phyloP scores from a whole-genome alignment of 2,888 invertebrate species.

The Odontocerum albicorne region DNA sequence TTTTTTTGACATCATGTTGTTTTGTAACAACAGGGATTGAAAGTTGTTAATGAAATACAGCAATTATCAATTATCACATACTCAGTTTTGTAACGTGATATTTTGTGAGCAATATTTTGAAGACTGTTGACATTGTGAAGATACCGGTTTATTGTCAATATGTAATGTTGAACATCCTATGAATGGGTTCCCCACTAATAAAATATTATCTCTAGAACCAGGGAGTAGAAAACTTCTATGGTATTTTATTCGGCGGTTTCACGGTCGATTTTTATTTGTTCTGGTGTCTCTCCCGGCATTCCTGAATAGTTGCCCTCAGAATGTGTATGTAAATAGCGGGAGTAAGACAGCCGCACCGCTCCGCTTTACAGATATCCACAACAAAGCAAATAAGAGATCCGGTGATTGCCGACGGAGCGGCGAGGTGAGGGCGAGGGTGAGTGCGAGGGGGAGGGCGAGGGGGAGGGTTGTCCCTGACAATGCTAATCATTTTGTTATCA shows the following conservation, averaged over 20 bases:
- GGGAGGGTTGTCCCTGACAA: background rate
- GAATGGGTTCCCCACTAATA: background rate
- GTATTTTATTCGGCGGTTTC: constrained; percentile 12
- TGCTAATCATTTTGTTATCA: background rate
- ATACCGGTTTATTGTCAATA: no score
- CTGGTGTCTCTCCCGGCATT: constrained; percentile 28
- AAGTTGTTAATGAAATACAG: no score
- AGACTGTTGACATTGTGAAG: no score
- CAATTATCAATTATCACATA: no score
- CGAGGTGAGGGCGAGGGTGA: background rate
- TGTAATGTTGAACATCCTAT: no score
- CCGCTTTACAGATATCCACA: constrained; percentile 2
- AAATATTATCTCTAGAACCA: background rate
- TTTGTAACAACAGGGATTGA: no score
- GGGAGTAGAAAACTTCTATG: background rate
- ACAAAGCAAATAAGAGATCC: constrained; percentile 6
- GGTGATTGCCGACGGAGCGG: constrained; percentile 7
- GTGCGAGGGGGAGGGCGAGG: background rate
- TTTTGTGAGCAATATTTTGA: no score
- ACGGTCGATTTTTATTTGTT: constrained; percentile 21
- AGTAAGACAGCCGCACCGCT: background rate
- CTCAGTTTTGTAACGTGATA: no score
- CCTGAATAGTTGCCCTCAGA: constrained; percentile 19
- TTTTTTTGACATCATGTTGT: no score
- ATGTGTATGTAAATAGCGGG: constrained; percentile 1